Base-by-base conservation (phyloP, 2,888 invertebrate species). In the Chrysolina haemoptera region DNA sequence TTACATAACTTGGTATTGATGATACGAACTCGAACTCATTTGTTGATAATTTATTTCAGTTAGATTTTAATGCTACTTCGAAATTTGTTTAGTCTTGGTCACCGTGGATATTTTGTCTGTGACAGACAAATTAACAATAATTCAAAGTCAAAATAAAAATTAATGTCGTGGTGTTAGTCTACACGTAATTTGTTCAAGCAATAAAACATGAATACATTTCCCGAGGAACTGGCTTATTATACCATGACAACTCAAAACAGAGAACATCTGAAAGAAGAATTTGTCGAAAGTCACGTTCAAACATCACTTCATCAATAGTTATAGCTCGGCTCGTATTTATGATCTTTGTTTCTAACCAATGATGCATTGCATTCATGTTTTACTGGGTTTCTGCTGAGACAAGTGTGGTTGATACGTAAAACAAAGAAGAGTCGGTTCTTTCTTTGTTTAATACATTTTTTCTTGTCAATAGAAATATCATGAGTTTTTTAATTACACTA, bases 281-380 rank as follows among this genome's bases (percentile, higher is more conserved):
- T 80, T 50, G 68, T 75, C 62, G 66, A 67, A 78, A 83, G 82
- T 82, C 83, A 83, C 83, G 83, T 82, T 79, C 81, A 71, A 77
- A 77, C 80, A 82, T 82, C 82, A 79, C 76, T 80, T 80, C 81
- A 82, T 83, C 82, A 78, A 76, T 79, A 80, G 81, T 83, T 82
- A 82, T 82, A 79, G 80, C 81, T 74, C 70, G 70, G 69, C 73
- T 76, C 76, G 77, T 70, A 82, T 82, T 83, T 82, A 82, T 76
- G 82, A 77, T 70, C 79, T 73, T 79, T 78, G 76, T 78, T 77
- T 78, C 73, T 71, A 68, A 66, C 74, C 75, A 73, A 71, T 75
- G 75, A 77, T 76, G 75, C 77, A 77, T 79, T 77, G 70, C 76
- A 66, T 70, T 79, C 76, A 71, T 77, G 71, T 53, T 67, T 67